Evolutionary conservation across 2,888 invertebrate genomes (phyloP), one percentile per base, ranked within the genome.

Genomic region (Lycia hirtaria): DNA sequence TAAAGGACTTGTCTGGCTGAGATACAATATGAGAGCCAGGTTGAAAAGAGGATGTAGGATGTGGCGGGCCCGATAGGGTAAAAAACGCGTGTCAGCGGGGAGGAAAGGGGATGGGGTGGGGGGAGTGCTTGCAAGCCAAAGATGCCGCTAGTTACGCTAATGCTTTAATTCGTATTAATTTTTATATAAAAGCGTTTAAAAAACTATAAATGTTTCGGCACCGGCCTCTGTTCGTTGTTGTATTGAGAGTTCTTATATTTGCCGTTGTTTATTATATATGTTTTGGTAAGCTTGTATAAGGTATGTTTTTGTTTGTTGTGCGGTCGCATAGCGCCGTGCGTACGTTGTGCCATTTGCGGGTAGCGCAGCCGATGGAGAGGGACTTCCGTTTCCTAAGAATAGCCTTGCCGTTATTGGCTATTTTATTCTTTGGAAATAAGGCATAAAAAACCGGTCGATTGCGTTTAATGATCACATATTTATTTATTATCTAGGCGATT

Each of bases 91-190:
- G 52, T 30, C 12, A 19, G 56, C 49, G 56, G 60, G 59, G 17
- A 12, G 47, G n/a, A n/a, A n/a, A n/a, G n/a, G n/a, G n/a, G n/a
- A n/a, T n/a, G n/a, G n/a, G n/a, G n/a, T n/a, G n/a, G n/a, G n/a
- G 40, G 53, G 67, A 63, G 60, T 76, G 82, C 78, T 52, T 78
- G 78, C 80, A 88, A 85, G 86, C 90, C 91, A 90, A 91, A 90
- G 90, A 73, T 67, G 75, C 69, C 73, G 75, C 75, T 76, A 63
- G 81, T 83, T 85, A 87, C 84, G 64, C 81, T 81, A 83, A 87
- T 86, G 87, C 87, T 88, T 89, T 89, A 89, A 88, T 77, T 86
- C 83, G 81, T 81, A 73, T 83, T 85, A 62, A 81, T 77, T 81
- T 65, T 70, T 65, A 64, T 71, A 62, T 69, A 56, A 64, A 41